Percentiles rank a stretch among this genome's conserved stretches.
These are phyloP conservation scores for Hirudo medicinalis DNA, from an alignment of 1,140 invertebrate genomes.

Conservation along the genomic window DNA sequence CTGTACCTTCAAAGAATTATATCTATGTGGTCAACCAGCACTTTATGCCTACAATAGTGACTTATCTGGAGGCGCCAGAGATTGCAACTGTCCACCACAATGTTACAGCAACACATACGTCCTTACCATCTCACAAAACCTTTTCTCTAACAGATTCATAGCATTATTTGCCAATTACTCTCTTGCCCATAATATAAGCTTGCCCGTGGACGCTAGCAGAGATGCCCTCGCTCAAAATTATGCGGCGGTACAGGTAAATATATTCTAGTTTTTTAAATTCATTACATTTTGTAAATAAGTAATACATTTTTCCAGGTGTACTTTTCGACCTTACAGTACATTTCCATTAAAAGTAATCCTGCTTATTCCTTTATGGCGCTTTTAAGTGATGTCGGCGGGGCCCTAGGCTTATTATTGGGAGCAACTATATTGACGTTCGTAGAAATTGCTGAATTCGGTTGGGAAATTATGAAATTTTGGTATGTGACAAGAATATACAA, in stretches of 20 bases:
- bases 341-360: not conserved
- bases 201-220: not conserved
- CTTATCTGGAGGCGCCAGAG: not conserved
- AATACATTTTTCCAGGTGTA: not conserved
- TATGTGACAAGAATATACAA: conserved; percentile 3
- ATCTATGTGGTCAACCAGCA: not conserved
- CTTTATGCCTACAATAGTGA: not conserved
- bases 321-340: conserved; percentile 10
- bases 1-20: conserved; percentile 4
- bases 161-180: not conserved
- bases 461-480: not conserved
- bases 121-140: not conserved
- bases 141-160: conserved; percentile 5
- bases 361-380: conserved; percentile 11
- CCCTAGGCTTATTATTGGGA: conserved; percentile 11
- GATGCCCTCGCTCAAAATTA: conserved; percentile 2
- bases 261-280: not conserved
- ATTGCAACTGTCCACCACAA: conserved; percentile 12
- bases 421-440: not conserved
- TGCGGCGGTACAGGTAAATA: not conserved
- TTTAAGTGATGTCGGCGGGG: conserved; percentile 9
- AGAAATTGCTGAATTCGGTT: conserved; percentile 9
- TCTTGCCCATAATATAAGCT: not conserved
- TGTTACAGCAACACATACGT: not conserved
- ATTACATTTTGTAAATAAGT: not conserved